Evolutionary conservation across 2,113 vertebrate species (phyloP), one percentile per base, ranked within the genome.

Genomic region (Triplophysa tibetana): DNA sequence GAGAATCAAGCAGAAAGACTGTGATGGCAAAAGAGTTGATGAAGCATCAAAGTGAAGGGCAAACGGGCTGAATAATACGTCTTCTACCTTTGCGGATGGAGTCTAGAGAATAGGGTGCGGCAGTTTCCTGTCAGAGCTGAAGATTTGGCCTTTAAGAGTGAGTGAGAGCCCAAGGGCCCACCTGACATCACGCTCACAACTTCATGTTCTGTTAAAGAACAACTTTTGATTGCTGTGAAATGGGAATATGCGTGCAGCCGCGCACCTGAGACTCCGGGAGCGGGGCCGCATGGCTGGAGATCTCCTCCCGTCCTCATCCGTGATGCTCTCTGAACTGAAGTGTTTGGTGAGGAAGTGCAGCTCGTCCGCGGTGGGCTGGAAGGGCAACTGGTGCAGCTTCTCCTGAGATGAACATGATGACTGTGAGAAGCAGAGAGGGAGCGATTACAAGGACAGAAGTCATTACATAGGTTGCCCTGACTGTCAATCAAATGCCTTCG

Each of bases 351-450:
- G 93, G 92, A 98, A 99, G 91, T 97, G 96, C 82, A 99, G 94
- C 92, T 99, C 97, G 86, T 99, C 97, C 2, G 95, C 92, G 26
- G 97, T 99, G 38, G 97, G 97, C 93, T 99, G 97, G 93, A 95
- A 99, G 86, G 97, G 97, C 92, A 99, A 90, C 93, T 99, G 97
- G 93, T 99, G 97, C 87, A 99, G 94, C 92, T 97, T 97, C 91
- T 99, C 97, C 93, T 98, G 97, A 87, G 97, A 99, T 94, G 97
- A 99, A 94, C 96, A 98, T 86, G 97, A 99, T 88, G 97, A 99
- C 97, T 99, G 92, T 93, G 94, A 94, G 91, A 91, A 93, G 91
- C 91, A 93, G 87, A 92, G 90, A 92, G 87, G 90, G 90, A 92
- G 89, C 88, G 89, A 90, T 93, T 93, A 93, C 91, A 88, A 85